phyloP scores from a whole-genome alignment of 2,797 vertebrate genomes.

The Poeciliopsis turneri region DNA sequence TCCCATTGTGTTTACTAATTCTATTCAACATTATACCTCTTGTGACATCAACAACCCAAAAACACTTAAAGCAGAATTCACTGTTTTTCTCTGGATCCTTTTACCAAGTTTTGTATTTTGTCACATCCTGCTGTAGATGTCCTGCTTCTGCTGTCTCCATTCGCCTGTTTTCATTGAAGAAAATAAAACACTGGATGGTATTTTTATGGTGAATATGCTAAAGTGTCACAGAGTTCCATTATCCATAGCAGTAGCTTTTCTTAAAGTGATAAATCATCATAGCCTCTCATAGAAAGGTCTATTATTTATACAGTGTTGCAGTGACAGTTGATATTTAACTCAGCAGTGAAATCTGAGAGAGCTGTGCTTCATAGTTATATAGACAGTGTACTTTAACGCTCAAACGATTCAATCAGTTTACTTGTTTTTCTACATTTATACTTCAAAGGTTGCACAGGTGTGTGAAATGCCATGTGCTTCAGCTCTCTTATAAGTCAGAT shows the following conservation, averaged over 20 bases:
- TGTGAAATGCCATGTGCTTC: slow-evolving; percentile 39
- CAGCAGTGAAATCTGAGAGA: slow-evolving; percentile 7
- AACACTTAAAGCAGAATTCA: background rate
- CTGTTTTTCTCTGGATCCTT: background rate
- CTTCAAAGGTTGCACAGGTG: slow-evolving; percentile 42
- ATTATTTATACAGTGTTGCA: background rate
- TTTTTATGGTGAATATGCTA: background rate
- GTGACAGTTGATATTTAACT: slow-evolving; percentile 28
- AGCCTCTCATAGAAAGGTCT: slow-evolving; percentile 3
- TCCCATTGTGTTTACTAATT: background rate
- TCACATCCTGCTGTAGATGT: background rate
- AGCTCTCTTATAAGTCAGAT: slow-evolving; percentile 61
- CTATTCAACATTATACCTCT: background rate
- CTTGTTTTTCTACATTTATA: slow-evolving; percentile 32
- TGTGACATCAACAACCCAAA: background rate
- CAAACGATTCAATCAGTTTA: slow-evolving; percentile 20
- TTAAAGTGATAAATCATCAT: slow-evolving; percentile 5
- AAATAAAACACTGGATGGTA: background rate
- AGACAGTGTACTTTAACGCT: background rate
- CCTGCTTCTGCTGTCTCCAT: background rate
- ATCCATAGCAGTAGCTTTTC: background rate
- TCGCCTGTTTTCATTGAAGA: background rate
- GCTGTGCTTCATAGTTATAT: background rate
- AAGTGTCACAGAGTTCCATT: background rate
- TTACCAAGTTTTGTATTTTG: background rate